A percentile compares a stretch with the other conserved stretches of the same genome.
Evolutionary conservation across 1,140 invertebrate species (phyloP).

Genomic region (Bombus waltoni): DNA sequence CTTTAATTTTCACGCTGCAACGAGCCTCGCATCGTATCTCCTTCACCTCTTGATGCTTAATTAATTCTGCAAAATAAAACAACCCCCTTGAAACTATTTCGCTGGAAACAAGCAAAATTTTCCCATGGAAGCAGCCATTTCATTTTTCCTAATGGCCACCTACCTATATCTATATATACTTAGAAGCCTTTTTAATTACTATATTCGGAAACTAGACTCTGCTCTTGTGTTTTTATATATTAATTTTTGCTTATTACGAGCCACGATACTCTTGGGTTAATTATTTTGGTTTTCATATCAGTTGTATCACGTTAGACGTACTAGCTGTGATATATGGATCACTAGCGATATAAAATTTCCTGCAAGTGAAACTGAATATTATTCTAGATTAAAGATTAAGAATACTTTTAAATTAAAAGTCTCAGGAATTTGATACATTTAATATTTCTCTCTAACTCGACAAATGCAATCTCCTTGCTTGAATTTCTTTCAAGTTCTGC

Average conservation of each 20-base stretch:
- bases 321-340: no score
- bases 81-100: background rate
- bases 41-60: conserved; percentile 24
- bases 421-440: background rate
- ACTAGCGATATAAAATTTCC: no score
- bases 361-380: no score
- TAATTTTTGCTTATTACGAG: background rate
- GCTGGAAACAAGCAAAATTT: background rate
- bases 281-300: no score
- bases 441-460: background rate
- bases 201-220: background rate
- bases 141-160: background rate
- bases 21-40: conserved; percentile 1
- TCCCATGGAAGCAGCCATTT: background rate
- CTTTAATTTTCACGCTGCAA: conserved; percentile 24
- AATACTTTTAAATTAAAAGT: background rate
- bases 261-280: no score
- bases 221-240: background rate
- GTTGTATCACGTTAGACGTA: no score
- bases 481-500: background rate
- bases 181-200: background rate
- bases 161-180: background rate
- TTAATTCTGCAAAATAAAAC: conserved; percentile 16
- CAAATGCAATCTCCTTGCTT: background rate
- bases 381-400: no score